Base-by-base conservation (phyloP, 1,140 invertebrate genomes). In the Drosophila obscura region DNA sequence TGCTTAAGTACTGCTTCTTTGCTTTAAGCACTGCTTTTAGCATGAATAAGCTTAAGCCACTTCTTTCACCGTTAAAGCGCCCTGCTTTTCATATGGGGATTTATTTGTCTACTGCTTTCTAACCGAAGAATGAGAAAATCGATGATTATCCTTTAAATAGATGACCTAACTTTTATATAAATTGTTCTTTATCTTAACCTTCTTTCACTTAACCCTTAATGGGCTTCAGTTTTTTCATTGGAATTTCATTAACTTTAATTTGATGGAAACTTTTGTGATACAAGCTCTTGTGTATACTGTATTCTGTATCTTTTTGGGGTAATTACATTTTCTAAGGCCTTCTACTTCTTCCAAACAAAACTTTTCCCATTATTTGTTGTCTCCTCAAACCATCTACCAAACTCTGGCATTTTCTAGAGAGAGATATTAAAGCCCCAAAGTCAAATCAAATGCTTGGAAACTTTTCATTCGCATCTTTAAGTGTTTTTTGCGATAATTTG, bases 161-260 rank as follows among this genome's bases (percentile, higher is more conserved):
- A 39, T 4, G 0, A 13, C 4, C 2, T 4, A 35, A 35, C 31
- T 35, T 35, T 9, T 35, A 9, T 9, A 35, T 9, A 35, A 35
- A 35, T 35, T 35, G 8, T 9, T 35, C 31, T 11, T 35, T 39
- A 35, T 35, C 28, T 31, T 8, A 31, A 31, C 7, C 7, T 8
- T 8, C 7, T 3, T 31, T 31, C 28, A 1, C 9, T 39, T 11
- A 39, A 39, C 35, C 35, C 35, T 1, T 39, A 39, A 28, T 58
- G 11, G 41, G 16, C 19, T 35, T 50, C 50, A 24, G 15, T 22
- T 53, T 53, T 53, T 50, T 45, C 19, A 15, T 53, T 49, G 13
- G 2, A 66, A 51, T 43, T 39, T 19, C 66, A 68, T 55, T 68
- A 19, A 28, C 49, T 67, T 55, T 22, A 67, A 68, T 15, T 56